Conservation (phyloP, 92 coral and sea anemone genomes). For the Blastomussa wellsi region DNA sequence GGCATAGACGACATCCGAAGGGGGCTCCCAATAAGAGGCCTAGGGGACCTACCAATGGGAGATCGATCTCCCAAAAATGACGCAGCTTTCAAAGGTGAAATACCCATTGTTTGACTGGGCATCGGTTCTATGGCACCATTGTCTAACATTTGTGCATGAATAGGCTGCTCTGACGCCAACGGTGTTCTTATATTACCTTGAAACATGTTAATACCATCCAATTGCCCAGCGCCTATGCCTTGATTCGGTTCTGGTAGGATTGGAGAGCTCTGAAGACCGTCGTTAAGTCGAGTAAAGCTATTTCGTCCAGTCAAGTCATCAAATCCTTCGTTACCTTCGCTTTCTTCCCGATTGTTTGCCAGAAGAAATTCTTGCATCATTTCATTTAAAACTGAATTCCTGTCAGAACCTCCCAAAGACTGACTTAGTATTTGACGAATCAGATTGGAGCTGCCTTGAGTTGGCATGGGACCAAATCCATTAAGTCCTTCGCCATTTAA, state of each 20-base stretch:
- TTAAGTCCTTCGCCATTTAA: slow-evolving; percentile 48
- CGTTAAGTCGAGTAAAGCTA: slow-evolving; percentile 56
- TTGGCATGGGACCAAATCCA: slow-evolving; percentile 50
- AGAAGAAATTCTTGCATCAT: slow-evolving; percentile 84
- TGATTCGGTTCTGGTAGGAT: slow-evolving; percentile 23
- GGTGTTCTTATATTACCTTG: slow-evolving; percentile 29
- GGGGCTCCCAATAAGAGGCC: slow-evolving; percentile 1
- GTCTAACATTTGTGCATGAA: slow-evolving; percentile 47
- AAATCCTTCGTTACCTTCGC: slow-evolving; percentile 71
- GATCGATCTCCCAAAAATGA: slow-evolving; percentile 9
- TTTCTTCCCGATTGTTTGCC: slow-evolving; percentile 71
- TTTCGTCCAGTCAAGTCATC: slow-evolving; percentile 70
- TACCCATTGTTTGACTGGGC: slow-evolving; percentile 13
- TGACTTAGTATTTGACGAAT: slow-evolving; percentile 70
- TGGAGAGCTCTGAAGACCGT: slow-evolving; percentile 48
- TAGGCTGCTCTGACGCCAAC: slow-evolving; percentile 30
- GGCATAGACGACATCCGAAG: not conserved
- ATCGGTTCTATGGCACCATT: slow-evolving; percentile 49
- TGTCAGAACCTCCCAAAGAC: slow-evolving; percentile 78
- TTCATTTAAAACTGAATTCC: slow-evolving; percentile 78
- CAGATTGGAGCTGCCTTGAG: slow-evolving; percentile 47
- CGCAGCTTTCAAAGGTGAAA: slow-evolving; percentile 11
- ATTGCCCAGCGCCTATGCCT: slow-evolving; percentile 3
- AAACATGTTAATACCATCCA: slow-evolving; percentile 7
- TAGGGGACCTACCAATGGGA: slow-evolving; percentile 19